Base-by-base conservation (phyloP, 2,113 vertebrate genomes). In the Pseudorhombus dupliciocellatus region DNA sequence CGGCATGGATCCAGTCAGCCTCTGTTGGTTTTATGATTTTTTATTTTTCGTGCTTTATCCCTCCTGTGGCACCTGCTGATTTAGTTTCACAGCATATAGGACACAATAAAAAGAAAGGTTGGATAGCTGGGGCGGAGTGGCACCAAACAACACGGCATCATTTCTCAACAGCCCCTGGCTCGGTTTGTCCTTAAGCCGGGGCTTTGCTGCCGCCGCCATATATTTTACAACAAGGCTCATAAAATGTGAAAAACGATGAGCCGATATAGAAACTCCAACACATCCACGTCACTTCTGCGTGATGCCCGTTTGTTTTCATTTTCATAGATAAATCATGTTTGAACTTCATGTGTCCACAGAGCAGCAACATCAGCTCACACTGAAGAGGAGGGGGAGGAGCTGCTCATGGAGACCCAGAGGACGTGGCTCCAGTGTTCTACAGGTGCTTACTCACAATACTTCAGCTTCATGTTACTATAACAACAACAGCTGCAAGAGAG, bases 1-100 rank as follows among this genome's bases (percentile, higher is more conserved):
- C 37, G 10, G 21, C 15, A 18, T 40, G 20, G 58, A 61, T 80
- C 15, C 2, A 37, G 51, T 44, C 58, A 42, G 22, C 30, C 62
- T 50, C 73, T 20, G 64, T 66, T 9, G 72, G 61, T 63, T 78
- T 85, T 77, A 88, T 69, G 77, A 58, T 53, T 60, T 61, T 5
- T 25, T 26, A 12, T 58, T 66, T 60, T 50, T 48, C 71, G 59
- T 71, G 56, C 53, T 44, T 76, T 51, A 71, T 77, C 51, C 50
- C 48, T 68, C 52, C 68, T 12, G 16, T 48, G 8, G 54, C 64
- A 52, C 75, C 28, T 51, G 28, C 73, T 73, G 70, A 76, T 84
- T 80, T 71, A 80, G 76, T 48, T n/a, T 70, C 24, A 18, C 2
- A 11, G 37, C 54, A 34, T 59, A 58, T 74, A 55, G 69, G 59